Evolutionary conservation across 2,797 vertebrate species (phyloP), one percentile per base, ranked within the genome.

Genomic region (Spinibarbus caldwelli): DNA sequence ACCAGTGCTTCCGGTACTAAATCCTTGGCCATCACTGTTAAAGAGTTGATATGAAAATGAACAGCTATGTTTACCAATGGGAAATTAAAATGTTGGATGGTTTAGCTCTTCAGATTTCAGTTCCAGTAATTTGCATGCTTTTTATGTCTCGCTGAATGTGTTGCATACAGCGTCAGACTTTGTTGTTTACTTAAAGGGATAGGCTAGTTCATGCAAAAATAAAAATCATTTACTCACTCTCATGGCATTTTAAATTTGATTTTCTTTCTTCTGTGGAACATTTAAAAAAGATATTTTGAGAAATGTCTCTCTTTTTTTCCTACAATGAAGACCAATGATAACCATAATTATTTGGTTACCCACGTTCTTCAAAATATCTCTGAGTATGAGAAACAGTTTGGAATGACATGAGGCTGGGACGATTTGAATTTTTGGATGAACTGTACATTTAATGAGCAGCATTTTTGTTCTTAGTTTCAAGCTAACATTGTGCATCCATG

Each of bases 21-120:
- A 85, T 71, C 71, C 52, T 71, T 54, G 47, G 29, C 52, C 43
- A 41, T 75, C 47, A 41, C 81, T 70, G 62, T 67, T 78, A 45
- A 26, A 82, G 70, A 57, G 52, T 49, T 43, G 17, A 72, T 83
- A 62, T 59, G 76, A 75, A 72, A 76, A 59, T 14, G n/a, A 82
- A 62, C 57, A 82, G 62, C 43, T 31, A 78, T 77, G 77, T 76
- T 75, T 67, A 49, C 26, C 59, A 75, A 31, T 36, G 75, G 11
- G 49, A 70, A 62, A 78, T 45, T 47, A 66, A 52, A 54, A 68
- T 52, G 83, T 52, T 78, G 62, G 62, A 66, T 66, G 49, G 57
- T 49, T 21, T 64, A 86, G 41, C 78, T 78, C 59, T 57, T 11
- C 12, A 38, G 43, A 47, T 62, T 66, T 38, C 23, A 2, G 8